Conservation (phyloP, 2,888 invertebrate species). For the Cephalotes varians region DNA sequence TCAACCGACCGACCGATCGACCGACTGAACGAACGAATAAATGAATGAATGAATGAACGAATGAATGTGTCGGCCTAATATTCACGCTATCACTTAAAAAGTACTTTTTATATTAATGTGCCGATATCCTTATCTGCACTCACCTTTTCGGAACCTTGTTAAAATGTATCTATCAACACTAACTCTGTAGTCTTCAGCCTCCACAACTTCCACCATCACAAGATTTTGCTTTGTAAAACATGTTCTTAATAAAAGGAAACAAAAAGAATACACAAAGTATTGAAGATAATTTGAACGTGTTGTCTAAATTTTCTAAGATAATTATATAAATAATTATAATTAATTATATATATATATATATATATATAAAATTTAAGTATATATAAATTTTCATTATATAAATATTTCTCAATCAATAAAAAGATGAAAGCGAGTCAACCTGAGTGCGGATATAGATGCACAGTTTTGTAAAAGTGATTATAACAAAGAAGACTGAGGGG, state of each 20-base stretch:
- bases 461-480: not conserved
- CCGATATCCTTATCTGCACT: slow-evolving; percentile 77
- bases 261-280: slow-evolving; percentile 67
- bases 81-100: slow-evolving; percentile 84
- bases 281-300: slow-evolving; percentile 49
- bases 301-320: not conserved
- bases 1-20: slow-evolving; percentile 35
- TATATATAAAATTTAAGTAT: not conserved
- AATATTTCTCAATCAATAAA: not conserved
- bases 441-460: not conserved
- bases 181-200: slow-evolving; percentile 75
- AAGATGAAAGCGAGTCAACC: not conserved
- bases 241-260: slow-evolving; percentile 85
- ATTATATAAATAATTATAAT: not conserved
- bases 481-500: not conserved
- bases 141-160: slow-evolving; percentile 71
- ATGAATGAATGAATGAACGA: slow-evolving; percentile 51
- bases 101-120: slow-evolving; percentile 86
- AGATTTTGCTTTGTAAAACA: slow-evolving; percentile 85
- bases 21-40: not conserved
- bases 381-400: not conserved
- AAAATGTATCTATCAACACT: slow-evolving; percentile 69
- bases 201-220: slow-evolving; percentile 76
- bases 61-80: slow-evolving; percentile 82
- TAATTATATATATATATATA: not conserved